Conservation (phyloP, 1,140 invertebrate species). For the Drosophila pachea region DNA sequence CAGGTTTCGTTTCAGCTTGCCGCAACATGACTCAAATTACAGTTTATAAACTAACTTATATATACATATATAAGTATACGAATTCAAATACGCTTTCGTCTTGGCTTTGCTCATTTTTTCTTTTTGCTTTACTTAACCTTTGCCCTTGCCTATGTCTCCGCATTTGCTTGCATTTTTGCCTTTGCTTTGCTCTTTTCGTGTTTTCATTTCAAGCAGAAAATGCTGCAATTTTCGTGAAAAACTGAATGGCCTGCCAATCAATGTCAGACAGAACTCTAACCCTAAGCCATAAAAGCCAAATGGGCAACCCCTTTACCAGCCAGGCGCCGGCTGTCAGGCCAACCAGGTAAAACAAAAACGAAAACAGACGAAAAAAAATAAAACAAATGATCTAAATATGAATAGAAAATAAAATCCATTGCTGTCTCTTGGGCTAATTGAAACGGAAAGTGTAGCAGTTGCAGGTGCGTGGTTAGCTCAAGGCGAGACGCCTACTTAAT, state of each 20-base stretch:
- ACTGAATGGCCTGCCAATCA: slow-evolving; percentile 36
- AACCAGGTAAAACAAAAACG: slow-evolving; percentile 19
- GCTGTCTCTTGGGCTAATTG: slow-evolving; percentile 36
- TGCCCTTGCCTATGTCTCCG: background rate
- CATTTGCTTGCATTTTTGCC: background rate
- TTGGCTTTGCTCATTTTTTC: too few species aligned
- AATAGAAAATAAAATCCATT: background rate
- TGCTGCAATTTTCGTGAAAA: slow-evolving; percentile 24
- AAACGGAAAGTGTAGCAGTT: slow-evolving; percentile 45
- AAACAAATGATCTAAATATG: background rate
- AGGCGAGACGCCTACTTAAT: slow-evolving; percentile 61
- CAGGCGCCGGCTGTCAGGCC: slow-evolving; percentile 46
- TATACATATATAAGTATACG: too few species aligned
- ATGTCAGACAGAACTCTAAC: slow-evolving; percentile 21
- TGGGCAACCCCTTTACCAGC: slow-evolving; percentile 38
- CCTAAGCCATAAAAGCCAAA: slow-evolving; percentile 56
- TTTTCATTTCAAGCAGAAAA: slow-evolving; percentile 28
- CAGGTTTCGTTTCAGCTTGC: background rate
- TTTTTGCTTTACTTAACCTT: background rate
- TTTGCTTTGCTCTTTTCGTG: background rate
- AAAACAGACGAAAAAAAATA: background rate
- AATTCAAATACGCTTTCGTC: too few species aligned
- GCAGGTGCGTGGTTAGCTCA: slow-evolving; percentile 36
- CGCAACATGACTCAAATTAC: too few species aligned
- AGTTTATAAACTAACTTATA: too few species aligned